Conservation (phyloP, 1,140 invertebrate genomes). For the Chrysopa pallens region DNA sequence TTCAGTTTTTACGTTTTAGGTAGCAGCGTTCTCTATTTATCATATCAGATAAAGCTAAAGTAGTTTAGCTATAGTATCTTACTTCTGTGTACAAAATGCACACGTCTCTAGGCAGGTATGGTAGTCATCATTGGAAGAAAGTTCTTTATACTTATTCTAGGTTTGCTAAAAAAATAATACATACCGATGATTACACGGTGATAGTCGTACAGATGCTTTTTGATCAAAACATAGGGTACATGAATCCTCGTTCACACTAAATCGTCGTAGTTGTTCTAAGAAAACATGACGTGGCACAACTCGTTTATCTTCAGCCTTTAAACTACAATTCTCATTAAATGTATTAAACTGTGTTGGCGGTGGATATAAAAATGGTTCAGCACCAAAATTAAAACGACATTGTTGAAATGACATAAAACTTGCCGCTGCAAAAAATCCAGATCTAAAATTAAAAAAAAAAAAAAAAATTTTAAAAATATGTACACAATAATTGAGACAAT, state of each 20-base stretch:
- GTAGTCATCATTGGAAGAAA: no score
- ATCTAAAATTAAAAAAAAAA: constrained; percentile 30
- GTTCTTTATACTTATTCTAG: no score
- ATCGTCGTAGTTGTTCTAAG: constrained; percentile 48
- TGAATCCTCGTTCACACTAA: constrained; percentile 65
- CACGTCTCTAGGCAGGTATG: no score
- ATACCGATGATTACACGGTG: constrained; percentile 69
- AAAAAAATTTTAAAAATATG: neutral
- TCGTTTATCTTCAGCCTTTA: constrained; percentile 52
- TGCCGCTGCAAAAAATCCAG: constrained; percentile 81
- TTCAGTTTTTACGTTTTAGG: no score
- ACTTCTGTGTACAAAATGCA: no score
- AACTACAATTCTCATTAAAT: constrained; percentile 60
- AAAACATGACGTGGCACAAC: constrained; percentile 56
- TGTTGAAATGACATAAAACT: constrained; percentile 95
- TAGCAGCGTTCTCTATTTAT: no score
- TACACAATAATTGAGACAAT: no score
- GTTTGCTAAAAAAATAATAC: constrained; percentile 6
- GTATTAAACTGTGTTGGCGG: constrained; percentile 44
- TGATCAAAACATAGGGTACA: constrained; percentile 80
- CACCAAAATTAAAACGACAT: constrained; percentile 86
- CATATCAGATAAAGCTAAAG: no score
- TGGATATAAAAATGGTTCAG: constrained; percentile 59
- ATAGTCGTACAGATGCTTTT: constrained; percentile 48
- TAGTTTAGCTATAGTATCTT: no score